Evolutionary conservation across 2,113 vertebrate genomes (phyloP).

Genomic region (Grammatotria lemairii): DNA sequence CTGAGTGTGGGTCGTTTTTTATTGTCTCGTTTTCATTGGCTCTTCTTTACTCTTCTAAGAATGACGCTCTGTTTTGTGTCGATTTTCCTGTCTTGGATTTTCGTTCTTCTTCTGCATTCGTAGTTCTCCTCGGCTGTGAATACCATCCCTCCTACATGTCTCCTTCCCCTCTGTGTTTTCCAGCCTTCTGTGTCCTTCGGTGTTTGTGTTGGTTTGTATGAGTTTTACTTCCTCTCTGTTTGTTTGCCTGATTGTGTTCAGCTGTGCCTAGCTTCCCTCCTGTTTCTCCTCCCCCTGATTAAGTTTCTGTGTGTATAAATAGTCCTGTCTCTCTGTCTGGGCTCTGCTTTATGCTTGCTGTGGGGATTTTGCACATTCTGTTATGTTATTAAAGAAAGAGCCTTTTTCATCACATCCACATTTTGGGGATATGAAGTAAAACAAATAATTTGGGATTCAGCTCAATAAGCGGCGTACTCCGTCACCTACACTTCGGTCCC

Average conservation of each 20-base stretch:
- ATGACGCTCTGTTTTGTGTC: neutral
- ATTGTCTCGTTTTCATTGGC: accelerated
- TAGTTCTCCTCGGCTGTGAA: accelerated
- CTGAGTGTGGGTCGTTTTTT: accelerated
- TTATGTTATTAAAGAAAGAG: neutral
- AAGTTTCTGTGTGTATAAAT: neutral
- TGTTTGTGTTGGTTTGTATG: accelerated
- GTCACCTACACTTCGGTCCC: accelerated
- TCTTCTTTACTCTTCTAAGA: neutral
- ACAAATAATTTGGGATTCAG: neutral
- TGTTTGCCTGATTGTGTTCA: neutral
- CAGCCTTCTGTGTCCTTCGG: neutral
- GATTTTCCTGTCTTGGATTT: neutral
- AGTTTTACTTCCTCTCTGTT: accelerated
- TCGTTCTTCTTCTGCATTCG: neutral
- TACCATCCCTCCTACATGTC: neutral
- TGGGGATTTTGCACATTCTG: neutral
- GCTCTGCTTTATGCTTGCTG: neutral
- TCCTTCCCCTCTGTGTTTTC: neutral
- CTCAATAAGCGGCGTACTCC: accelerated
- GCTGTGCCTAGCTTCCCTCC: neutral
- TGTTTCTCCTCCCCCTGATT: neutral
- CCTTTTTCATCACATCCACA: neutral
- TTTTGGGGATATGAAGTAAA: neutral
- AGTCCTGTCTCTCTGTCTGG: neutral